Evolutionary conservation across 2,113 vertebrate species (phyloP), one percentile per base, ranked within the genome.

Genomic region (Cairina moschata): DNA sequence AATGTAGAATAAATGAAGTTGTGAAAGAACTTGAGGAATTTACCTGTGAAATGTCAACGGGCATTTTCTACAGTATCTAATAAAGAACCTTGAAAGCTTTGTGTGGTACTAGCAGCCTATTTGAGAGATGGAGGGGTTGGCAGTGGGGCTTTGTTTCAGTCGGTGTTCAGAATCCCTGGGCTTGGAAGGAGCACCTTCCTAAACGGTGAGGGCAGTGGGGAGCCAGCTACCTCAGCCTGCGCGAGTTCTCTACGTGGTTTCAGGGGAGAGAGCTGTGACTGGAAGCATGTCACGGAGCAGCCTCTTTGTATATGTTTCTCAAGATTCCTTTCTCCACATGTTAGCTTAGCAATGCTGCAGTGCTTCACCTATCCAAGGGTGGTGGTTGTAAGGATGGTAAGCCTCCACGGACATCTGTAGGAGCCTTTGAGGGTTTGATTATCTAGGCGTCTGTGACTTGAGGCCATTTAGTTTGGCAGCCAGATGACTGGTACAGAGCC

Each of bases 11-110:
- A 84, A 90, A 75, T 63, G 71, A 79, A 77, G 26, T 91, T 93
- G n/a, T 42, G 66, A 78, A 93, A 89, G 36, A 96, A 95, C 76
- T 78, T 50, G 52, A 93, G 54, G 65, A 96, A 89, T 82, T 96
- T 62, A 89, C 62, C 83, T 95, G 22, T 88, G 80, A 95, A 96
- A 94, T 67, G 77, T 59, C 73, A 78, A 91, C 52, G 44, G 1
- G 5, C 89, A 54, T 78, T 94, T 89, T 29, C 31, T 95, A 81
- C 48, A 91, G 58, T 23, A 90, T 38, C 62, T 88, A 95, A 60
- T n/a, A 69, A 56, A 28, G 9, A 40, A 25, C 26, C 54, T 88
- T 85, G 65, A 79, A 80, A 93, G 73, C 17, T 86, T 67, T 42
- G 26, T 82, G 69, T 80, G 50, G 50, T 59, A 73, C 20, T n/a